phyloP scores from a whole-genome alignment of 2,113 vertebrate genomes.

The Sebastes schlegelii region DNA sequence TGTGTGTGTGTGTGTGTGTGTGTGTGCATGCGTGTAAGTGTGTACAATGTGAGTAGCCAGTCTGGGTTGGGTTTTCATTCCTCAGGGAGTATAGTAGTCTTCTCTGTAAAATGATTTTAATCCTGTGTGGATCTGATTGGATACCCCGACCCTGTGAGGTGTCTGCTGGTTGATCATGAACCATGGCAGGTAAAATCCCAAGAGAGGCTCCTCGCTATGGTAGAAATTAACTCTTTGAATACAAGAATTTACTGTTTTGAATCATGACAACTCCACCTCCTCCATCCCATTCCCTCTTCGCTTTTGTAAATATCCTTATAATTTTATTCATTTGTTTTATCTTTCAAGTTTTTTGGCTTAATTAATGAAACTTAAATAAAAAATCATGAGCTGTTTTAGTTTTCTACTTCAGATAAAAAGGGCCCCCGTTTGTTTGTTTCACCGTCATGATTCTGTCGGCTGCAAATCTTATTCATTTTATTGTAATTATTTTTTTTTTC shows the following conservation, averaged over 20 bases:
- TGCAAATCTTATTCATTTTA: conserved; percentile 13
- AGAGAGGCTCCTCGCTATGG: not conserved
- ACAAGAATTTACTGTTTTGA: conserved; percentile 51
- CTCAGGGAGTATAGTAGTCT: conserved; percentile 79
- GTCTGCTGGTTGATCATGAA: conserved; percentile 40
- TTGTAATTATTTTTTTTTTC: conserved; percentile 33
- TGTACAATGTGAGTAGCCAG: conserved; percentile 21
- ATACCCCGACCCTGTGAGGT: conserved; percentile 27
- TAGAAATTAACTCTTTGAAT: conserved; percentile 31
- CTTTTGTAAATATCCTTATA: conserved; percentile 68
- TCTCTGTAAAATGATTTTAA: conserved; percentile 64
- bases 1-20: conserved; percentile 34
- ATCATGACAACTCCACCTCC: conserved; percentile 42
- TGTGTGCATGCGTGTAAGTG: no score
- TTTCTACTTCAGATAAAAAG: conserved; percentile 40
- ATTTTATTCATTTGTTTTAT: conserved; percentile 34
- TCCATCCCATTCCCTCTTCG: conserved; percentile 5
- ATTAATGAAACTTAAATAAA: conserved; percentile 27
- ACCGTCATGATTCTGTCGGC: conserved; percentile 33
- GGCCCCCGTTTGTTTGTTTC: conserved; percentile 33
- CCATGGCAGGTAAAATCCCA: conserved; percentile 17
- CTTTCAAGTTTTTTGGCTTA: conserved; percentile 39
- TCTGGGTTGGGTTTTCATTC: conserved; percentile 71
- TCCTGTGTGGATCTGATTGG: conserved; percentile 56
- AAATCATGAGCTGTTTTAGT: conserved; percentile 42